Percentiles rank a stretch among this genome's conserved stretches.
These are phyloP conservation scores for Seriola rivoliana DNA, from an alignment of 2,113 vertebrate species.

Conservation along the genomic window DNA sequence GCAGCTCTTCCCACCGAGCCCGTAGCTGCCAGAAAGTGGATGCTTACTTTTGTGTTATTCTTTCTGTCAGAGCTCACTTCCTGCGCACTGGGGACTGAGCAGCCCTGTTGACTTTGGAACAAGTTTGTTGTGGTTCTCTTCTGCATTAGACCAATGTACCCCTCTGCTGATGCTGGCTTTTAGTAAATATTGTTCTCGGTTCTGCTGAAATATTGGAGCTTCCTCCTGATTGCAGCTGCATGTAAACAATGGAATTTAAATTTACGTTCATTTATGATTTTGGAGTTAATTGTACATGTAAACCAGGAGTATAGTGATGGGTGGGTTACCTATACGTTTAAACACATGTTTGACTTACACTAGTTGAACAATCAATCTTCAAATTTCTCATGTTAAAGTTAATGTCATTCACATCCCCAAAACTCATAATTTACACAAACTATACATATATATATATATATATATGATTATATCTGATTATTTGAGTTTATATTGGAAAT, in stretches of 20 bases:
- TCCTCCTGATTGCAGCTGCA: not conserved
- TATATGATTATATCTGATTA: too few relatives aligned
- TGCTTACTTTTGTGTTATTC: constrained; percentile 56
- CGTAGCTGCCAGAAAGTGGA: constrained; percentile 38
- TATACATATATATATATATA: too few relatives aligned
- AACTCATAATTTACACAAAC: too few relatives aligned
- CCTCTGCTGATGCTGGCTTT: not conserved
- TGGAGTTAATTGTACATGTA: too few relatives aligned
- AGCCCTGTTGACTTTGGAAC: constrained; percentile 76
- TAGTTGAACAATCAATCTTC: too few relatives aligned
- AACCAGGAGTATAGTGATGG: too few relatives aligned
- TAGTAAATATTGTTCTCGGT: not conserved
- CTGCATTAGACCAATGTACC: not conserved
- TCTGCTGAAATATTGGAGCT: not conserved
- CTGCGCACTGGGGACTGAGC: constrained; percentile 58
- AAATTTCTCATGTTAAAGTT: too few relatives aligned
- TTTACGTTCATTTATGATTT: too few relatives aligned
- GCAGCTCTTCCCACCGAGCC: constrained; percentile 45
- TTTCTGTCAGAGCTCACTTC: constrained; percentile 71
- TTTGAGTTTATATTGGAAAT: too few relatives aligned
- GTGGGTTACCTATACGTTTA: too few relatives aligned
- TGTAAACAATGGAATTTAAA: not conserved
- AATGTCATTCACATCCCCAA: too few relatives aligned
- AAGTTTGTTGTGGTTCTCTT: constrained; percentile 36
- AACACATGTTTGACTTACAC: too few relatives aligned